These are phyloP conservation scores for Aspiorhynchus laticeps DNA, from an alignment of 2,113 vertebrate genomes.

Conservation along the genomic window DNA sequence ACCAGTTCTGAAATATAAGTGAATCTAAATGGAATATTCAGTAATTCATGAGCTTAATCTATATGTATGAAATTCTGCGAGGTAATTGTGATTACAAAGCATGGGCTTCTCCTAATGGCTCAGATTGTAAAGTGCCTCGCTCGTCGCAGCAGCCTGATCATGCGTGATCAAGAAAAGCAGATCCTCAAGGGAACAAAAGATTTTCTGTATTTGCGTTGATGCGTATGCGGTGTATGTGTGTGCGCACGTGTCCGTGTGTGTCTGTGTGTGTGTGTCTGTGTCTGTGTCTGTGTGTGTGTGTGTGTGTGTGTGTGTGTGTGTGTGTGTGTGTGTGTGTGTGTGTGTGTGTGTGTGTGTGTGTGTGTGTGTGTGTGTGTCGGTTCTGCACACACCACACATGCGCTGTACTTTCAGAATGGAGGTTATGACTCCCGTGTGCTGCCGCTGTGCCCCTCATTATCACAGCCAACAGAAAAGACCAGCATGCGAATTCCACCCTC, in stretches of 20 bases:
- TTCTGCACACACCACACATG: constrained; percentile 15
- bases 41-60: constrained; percentile 46
- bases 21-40: constrained; percentile 27
- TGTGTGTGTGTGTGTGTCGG: neutral
- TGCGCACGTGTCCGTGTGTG: neutral
- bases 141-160: neutral
- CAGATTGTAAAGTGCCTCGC: constrained; percentile 24
- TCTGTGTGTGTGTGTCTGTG: neutral
- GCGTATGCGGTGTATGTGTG: neutral
- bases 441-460: constrained; percentile 55
- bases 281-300: constrained; percentile 9
- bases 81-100: constrained; percentile 38
- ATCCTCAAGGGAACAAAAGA: constrained; percentile 21
- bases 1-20: constrained; percentile 19
- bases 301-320: neutral
- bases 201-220: neutral
- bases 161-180: constrained; percentile 2
- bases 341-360: neutral
- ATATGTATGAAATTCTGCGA: constrained; percentile 35
- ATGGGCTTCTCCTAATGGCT: constrained; percentile 24
- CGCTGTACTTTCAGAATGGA: constrained; percentile 41
- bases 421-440: constrained; percentile 33
- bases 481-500: constrained; percentile 52
- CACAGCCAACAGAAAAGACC: constrained; percentile 33
- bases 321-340: neutral